A percentile compares a stretch with the other conserved stretches of the same genome.
Evolutionary conservation across 2,888 invertebrate species (phyloP).

Genomic region (Anagyrus pseudococci): DNA sequence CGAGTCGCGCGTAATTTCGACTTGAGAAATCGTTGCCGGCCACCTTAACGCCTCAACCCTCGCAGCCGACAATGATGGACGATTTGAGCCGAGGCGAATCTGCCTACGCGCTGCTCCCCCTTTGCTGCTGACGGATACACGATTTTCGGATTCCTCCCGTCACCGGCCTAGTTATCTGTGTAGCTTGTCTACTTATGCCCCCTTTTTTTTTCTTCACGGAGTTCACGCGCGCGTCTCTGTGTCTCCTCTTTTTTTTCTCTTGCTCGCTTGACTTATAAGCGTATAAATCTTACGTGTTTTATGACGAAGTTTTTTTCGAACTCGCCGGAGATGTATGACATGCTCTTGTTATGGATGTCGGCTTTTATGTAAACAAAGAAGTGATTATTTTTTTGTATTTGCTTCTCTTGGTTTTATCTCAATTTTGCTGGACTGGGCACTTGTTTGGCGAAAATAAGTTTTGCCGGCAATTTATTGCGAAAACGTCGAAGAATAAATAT

Average conservation of each 20-base stretch:
- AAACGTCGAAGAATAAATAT: no score
- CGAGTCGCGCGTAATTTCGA: conserved; percentile 38
- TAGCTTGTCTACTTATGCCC: not conserved
- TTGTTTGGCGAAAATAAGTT: no score
- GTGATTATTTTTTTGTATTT: not conserved
- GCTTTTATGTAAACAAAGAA: not conserved
- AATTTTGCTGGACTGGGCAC: no score
- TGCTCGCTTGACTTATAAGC: not conserved
- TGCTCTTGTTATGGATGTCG: not conserved
- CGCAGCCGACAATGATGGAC: conserved; percentile 31
- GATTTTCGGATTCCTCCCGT: not conserved
- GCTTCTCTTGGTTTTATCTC: not conserved
- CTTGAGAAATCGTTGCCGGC: conserved; percentile 42
- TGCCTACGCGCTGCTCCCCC: not conserved
- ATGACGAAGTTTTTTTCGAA: not conserved
- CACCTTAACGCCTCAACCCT: not conserved
- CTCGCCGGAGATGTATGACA: not conserved
- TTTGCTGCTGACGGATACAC: not conserved
- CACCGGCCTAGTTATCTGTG: not conserved
- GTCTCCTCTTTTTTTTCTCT: not conserved
- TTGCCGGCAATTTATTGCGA: no score
- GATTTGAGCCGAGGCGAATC: conserved; percentile 13
- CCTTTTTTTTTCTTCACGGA: not conserved
- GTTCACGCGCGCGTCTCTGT: no score
- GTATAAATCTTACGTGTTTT: not conserved